phyloP scores from a whole-genome alignment of 2,113 vertebrate genomes.

The Tyto alba region DNA sequence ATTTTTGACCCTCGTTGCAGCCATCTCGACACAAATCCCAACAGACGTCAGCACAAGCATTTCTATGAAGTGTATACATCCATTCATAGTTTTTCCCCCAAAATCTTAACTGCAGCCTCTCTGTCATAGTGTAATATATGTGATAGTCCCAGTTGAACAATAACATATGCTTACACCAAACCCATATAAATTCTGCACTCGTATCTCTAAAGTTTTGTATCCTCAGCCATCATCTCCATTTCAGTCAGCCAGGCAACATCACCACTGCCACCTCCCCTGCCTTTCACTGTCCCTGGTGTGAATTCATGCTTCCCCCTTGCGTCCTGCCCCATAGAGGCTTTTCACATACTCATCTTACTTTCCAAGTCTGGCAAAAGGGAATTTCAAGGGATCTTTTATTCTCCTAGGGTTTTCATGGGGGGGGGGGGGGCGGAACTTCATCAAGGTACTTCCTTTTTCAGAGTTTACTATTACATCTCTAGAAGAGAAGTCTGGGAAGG shows the following conservation, averaged over 20 bases:
- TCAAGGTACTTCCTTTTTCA: neutral
- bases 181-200: neutral
- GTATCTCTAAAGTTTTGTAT: neutral
- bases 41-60: neutral
- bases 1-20: neutral
- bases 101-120: neutral
- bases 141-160: neutral
- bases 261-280: neutral
- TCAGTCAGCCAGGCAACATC: neutral
- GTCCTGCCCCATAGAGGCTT: neutral
- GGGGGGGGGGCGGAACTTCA: too few species aligned
- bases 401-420: accelerated
- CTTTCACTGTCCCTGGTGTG: neutral
- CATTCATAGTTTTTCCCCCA: neutral
- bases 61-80: neutral
- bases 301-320: neutral
- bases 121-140: neutral
- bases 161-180: neutral
- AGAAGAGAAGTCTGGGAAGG: neutral
- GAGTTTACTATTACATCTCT: neutral
- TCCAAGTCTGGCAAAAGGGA: neutral
- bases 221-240: neutral
- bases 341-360: neutral
- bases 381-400: neutral
- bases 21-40: neutral